Percentiles rank a stretch among this genome's conserved stretches.
These are phyloP conservation scores for Lepisosteus oculatus DNA, from an alignment of 2,113 vertebrate genomes.

Conservation along the genomic window DNA sequence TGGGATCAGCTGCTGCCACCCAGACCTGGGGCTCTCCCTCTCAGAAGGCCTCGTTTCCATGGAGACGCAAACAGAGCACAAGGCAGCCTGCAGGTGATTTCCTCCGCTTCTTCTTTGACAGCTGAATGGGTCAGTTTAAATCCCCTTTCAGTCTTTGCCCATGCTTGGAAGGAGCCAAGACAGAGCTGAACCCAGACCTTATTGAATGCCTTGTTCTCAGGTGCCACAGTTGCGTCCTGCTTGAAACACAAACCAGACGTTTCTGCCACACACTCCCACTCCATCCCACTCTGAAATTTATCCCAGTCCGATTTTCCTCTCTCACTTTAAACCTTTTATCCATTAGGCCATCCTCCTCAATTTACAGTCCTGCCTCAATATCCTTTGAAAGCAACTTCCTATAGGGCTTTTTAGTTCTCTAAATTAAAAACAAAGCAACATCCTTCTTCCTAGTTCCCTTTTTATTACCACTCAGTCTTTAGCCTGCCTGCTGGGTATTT, in stretches of 20 bases:
- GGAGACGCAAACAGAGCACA: conserved; percentile 4
- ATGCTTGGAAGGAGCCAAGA: too few relatives aligned
- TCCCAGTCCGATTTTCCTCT: background rate
- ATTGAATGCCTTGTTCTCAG: background rate
- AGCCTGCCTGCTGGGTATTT: too few relatives aligned
- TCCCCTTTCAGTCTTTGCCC: background rate
- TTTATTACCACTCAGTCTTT: too few relatives aligned
- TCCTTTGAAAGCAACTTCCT: too few relatives aligned
- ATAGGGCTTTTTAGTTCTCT: too few relatives aligned
- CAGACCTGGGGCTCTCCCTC: background rate
- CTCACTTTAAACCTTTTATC: background rate
- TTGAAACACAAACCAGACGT: background rate
- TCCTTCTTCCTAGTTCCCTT: too few relatives aligned
- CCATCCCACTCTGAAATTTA: background rate
- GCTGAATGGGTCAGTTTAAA: background rate
- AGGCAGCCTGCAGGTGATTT: conserved; percentile 1
- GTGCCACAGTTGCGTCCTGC: background rate
- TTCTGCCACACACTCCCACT: background rate
- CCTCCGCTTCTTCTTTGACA: background rate
- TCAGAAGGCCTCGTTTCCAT: background rate
- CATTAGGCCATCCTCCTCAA: background rate
- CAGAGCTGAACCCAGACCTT: background rate
- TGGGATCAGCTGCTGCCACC: background rate
- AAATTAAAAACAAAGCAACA: too few relatives aligned
- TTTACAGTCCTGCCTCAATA: background rate